Base-by-base conservation (phyloP, 2,113 vertebrate species). In the Clarias macrocephalus region DNA sequence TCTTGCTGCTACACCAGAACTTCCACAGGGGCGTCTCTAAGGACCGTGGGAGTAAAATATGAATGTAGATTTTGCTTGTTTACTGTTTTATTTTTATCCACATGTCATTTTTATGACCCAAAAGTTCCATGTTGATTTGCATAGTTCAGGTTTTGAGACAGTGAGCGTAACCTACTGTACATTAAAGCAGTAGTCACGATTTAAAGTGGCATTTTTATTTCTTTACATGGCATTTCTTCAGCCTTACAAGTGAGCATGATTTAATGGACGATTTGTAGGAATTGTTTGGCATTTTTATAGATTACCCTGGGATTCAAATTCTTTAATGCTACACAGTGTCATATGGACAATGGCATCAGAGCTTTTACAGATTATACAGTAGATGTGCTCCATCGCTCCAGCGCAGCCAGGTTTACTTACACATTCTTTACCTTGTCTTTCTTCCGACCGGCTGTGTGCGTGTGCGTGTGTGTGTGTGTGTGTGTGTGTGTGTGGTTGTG, bases 401-500 rank as follows among this genome's bases (percentile, higher is more conserved):
- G 57, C 16, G 48, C 42, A 80, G 76, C 52, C 19, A 52, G 80
- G 80, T 82, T 66, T 82, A 23, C 25, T 66, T 16, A 48, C 21
- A 80, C 28, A 65, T 82, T 48, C 37, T 66, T 73, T 23, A 73
- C 30, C 28, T 57, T 5, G 5, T 56, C 65, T 42, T 59, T 57
- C 56, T 84, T 11, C 66, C 59, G 12, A 9, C 54, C 5, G 9
- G 16, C 48, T 33, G 54, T 79, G 25, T 54, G 37, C 70, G 52
- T 83, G 76, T 21, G 52, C 42, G 65, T 25, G 66, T 33, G 28
- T 70, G 68, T 75, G 59, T 83, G 76, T 56, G 37, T 63, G 16
- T 79, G 84, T 79, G 75, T 33, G 48, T 59, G 77, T 62, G 30
- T 33, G 80, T 42, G n/a, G n/a, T n/a, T n/a, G 10, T 52, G n/a